Evolutionary conservation across 2,888 invertebrate genomes (phyloP), one percentile per base, ranked within the genome.

Genomic region (Deilephila elpenor): DNA sequence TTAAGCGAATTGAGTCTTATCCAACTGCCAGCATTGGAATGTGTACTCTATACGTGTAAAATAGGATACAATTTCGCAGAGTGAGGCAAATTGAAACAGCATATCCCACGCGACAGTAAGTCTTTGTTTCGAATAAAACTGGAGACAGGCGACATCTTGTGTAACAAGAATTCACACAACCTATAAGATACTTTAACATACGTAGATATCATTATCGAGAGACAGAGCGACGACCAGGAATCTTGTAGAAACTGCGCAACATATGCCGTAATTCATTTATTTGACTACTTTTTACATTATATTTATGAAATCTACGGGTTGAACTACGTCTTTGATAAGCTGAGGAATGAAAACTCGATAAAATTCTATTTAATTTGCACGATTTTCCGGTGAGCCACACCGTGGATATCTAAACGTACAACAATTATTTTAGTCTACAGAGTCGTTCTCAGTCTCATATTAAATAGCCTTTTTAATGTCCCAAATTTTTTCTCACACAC

Each of bases 81-180:
- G 25, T 20, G 1, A 5, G 20, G 17, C 44, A 67, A 67, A 67
- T 67, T 51, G 67, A 67, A 67, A 67, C 67, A 67, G 67, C 51
- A 67, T 67, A 67, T 67, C 67, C 67, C 25, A 17, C 67, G 67
- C 44, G 67, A 67, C 67, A 67, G 67, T 84, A 83, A 80, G 78
- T 82, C 85, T 85, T 84, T 85, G 84, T 84, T 84, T 83, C 78
- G 82, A 81, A 82, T 81, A 77, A 81, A 82, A 82, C 80, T 79
- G 78, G 75, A 74, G 80, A 80, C 79, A 82, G 78, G 77, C 78
- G 78, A 79, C 80, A 77, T 75, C 78, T 80, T 83, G 79, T 79
- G 80, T 84, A 75, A 79, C 71, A 77, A 76, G 76, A 79, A 78
- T 78, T 78, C 79, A 80, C 79, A 76, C 78, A 78, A 79, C 51